Base-by-base conservation (phyloP, 2,797 vertebrate species). In the Sebastes trivittatus region DNA sequence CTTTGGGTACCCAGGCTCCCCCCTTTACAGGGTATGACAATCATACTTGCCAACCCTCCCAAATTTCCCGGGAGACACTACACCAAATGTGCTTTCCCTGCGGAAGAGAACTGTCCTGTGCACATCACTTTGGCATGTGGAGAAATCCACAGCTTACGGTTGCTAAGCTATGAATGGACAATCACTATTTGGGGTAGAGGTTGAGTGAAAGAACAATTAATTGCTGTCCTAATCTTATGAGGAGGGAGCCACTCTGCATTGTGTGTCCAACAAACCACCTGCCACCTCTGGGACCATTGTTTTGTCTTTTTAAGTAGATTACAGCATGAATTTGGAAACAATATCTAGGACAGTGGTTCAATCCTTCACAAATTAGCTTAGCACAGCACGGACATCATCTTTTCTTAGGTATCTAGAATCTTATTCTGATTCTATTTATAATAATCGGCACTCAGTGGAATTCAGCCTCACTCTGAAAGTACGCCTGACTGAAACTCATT, bases 381-480 rank as follows among this genome's bases (percentile, higher is more conserved):
- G 83, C 71, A 75, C 79, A 75, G 85, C 81, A 70, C 54, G 85
- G 42, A 84, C 86, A 83, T 90, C 65, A 82, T 87, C 72, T 87
- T 81, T 81, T 88, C 87, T 82, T 66, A 83, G 85, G 75, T 89
- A 85, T 86, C 74, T 72, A 42, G 68, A 77, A 85, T 87, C 83
- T 84, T 91, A 87, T 88, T 92, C 85, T 79, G 81, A 88, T 88
- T 93, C 90, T 90, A 76, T 89, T 92, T 86, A 94, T 94, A 92
- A 91, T 94, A 92, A 94, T 93, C 82, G 79, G 63, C 77, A 87
- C 88, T 92, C 83, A 1, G 87, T 80, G 90, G 90, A 89, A 90
- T 92, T 88, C 55, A 68, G 75, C 82, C 77, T 82, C 68, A 79
- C 82, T 87, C 76, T 85, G 79, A 88, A 49, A 88, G 76, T 71